Conservation (phyloP, 2,113 vertebrate species). For the Sceloporus undulatus region DNA sequence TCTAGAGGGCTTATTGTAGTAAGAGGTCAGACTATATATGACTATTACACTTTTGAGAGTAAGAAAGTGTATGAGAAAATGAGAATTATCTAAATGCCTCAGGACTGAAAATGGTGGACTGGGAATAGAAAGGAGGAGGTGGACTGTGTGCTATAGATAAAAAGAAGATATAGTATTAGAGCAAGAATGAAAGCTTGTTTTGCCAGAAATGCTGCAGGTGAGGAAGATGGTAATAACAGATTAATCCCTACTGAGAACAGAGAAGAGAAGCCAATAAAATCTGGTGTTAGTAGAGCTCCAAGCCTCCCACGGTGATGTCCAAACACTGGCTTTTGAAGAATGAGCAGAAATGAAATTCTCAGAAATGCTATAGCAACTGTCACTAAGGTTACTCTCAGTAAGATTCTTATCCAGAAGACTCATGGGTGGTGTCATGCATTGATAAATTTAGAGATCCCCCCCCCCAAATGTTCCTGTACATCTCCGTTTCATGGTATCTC, state of each 20-base stretch:
- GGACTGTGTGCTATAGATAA: not conserved
- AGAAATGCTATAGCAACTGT: conserved; percentile 68
- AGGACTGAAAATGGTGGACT: not conserved
- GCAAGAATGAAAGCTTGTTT: not conserved
- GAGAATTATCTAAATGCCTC: not conserved
- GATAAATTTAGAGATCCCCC: conserved; percentile 58
- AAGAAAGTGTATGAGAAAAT: not conserved
- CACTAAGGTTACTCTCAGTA: conserved; percentile 66
- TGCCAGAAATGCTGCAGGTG: not conserved
- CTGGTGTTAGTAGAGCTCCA: conserved; percentile 3
- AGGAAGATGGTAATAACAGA: conserved; percentile 9
- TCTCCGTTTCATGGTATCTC: conserved; percentile 53
- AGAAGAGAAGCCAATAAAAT: conserved; percentile 50
- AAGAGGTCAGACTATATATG: not conserved
- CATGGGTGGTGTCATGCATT: conserved; percentile 34
- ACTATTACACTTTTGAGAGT: not conserved
- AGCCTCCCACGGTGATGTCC: conserved; percentile 53
- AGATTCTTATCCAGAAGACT: conserved; percentile 61
- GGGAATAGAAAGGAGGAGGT: not conserved
- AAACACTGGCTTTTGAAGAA: conserved; percentile 65
- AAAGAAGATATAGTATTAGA: not conserved
- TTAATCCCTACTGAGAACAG: conserved; percentile 43
- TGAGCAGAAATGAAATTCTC: conserved; percentile 60
- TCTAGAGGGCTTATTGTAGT: not conserved
- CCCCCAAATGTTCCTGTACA: conserved; percentile 54